These are phyloP conservation scores for Phenganax stokvisi DNA, from an alignment of 92 coral and sea anemone species.

Conservation along the genomic window DNA sequence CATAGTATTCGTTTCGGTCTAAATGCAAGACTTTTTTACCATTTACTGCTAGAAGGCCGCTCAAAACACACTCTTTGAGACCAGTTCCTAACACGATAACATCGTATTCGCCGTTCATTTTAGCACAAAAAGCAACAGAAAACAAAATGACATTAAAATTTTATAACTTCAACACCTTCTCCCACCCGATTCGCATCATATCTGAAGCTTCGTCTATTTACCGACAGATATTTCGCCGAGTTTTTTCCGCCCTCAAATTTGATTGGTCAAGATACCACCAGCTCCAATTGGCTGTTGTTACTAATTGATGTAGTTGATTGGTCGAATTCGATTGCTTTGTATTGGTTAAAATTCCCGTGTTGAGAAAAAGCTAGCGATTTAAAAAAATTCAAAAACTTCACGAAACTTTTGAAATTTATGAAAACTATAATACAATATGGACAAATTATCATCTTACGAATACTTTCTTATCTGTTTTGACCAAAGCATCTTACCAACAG, in stretches of 20 bases:
- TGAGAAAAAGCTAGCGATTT: neutral
- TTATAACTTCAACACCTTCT: too few species aligned
- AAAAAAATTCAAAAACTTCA: too few species aligned
- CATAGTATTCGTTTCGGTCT: slow-evolving; percentile 79
- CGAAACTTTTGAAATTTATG: too few species aligned
- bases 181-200: too few species aligned
- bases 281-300: neutral
- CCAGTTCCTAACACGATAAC: slow-evolving; percentile 89
- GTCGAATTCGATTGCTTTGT: neutral
- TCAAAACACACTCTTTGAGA: slow-evolving; percentile 88
- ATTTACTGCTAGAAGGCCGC: slow-evolving; percentile 76
- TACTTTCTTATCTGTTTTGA: too few species aligned
- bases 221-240: neutral
- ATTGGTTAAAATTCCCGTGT: neutral
- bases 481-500: too few species aligned
- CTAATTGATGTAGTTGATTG: neutral
- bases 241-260: neutral
- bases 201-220: neutral
- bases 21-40: slow-evolving; percentile 77
- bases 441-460: too few species aligned
- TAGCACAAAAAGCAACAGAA: neutral
- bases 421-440: too few species aligned
- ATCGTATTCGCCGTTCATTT: slow-evolving; percentile 81
- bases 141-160: neutral
- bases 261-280: neutral